Evolutionary conservation across 2,888 invertebrate genomes (phyloP), one percentile per base, ranked within the genome.

Genomic region (Drosophila lutescens): DNA sequence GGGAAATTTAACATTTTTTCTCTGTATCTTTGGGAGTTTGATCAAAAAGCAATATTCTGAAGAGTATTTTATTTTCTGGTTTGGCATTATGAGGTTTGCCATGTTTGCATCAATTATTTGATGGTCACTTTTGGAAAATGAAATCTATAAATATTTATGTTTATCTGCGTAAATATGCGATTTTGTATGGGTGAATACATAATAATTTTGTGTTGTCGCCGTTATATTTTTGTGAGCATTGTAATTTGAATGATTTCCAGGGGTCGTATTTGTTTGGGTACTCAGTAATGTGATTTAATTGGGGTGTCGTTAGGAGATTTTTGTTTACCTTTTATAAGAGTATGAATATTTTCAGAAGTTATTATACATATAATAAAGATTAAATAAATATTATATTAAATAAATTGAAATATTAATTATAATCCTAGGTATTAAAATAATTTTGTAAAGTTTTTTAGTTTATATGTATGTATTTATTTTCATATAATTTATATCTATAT

Each of bases 31-130:
- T 15, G n/a, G 17, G 36, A 51, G n/a, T 59, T 40, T 40, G 46
- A 46, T 58, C 50, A 20, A 47, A 47, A 59, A 49, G 65, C 55
- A 68, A 38, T 38, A n/a, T 38, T 23, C 41, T 23, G 23, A 46
- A 67, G 65, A 49, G 49, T 43, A 41, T 43, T 63, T 63, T 63
- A 63, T 49, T 63, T 63, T 63, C 41, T 34, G 65, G 62, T 49
- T 49, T 41, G 40, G 65, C 34, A 49, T 41, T 49, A 63, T 41
- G 62, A 40, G 46, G n/a, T 54, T 54, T 68, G 68, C 32, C 38
- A 53, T 67, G 38, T 38, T 53, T 38, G 23, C 54, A 47, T 54
- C 54, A 68, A 66, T 66, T 66, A 66, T 66, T 54, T 54, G 54
- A 68, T 66, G 55, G 46, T 47, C 46, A 55, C 46, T 26, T 68